Evolutionary conservation across 2,113 vertebrate species (phyloP), one percentile per base, ranked within the genome.

Genomic region (Gobius niger): DNA sequence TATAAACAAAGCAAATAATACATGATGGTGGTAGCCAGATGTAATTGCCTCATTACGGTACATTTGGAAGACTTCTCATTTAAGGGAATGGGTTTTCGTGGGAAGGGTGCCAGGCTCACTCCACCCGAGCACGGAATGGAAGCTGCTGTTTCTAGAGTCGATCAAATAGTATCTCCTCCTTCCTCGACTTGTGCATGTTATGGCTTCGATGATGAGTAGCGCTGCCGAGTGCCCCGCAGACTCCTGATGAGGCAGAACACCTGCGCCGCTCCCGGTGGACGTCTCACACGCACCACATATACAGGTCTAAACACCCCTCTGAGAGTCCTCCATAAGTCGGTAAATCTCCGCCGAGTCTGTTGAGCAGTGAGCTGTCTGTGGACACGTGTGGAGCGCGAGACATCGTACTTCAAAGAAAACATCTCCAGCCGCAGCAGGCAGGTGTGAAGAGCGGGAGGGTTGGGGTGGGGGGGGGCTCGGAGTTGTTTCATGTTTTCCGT

Each of bases 311-410:
- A 82, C 80, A 83, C 65, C 56, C 73, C 62, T 46, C 54, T 24
- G 65, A 62, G 70, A 65, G 75, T 75, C 78, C 78, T 85, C 78
- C 74, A 83, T 73, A 75, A 77, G 53, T 46, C 62, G 15, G 64
- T 60, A 75, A 75, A 63, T 75, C 74, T 67, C 72, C 70, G 63
- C 64, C n/a, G n/a, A 72, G 77, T 64, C 64, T 49, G 68, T 78
- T 10, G 10, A 24, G 24, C 24, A 24, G 24, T 24, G 41, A 44
- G 60, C 42, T 73, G 66, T 50, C 66, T 51, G 50, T 42, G 14
- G 40, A 65, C 15, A 61, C 47, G 52, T 79, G 63, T 81, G 65
- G 62, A 74, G 54, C 7, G 34, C 19, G 34, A 57, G 54, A 57
- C 12, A 2, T 14, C 24, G 2, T 6, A 75, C 75, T 73, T 81